These are phyloP conservation scores for Noctilio leporinus DNA, from an alignment of 2,113 vertebrate genomes.

Conservation along the genomic window DNA sequence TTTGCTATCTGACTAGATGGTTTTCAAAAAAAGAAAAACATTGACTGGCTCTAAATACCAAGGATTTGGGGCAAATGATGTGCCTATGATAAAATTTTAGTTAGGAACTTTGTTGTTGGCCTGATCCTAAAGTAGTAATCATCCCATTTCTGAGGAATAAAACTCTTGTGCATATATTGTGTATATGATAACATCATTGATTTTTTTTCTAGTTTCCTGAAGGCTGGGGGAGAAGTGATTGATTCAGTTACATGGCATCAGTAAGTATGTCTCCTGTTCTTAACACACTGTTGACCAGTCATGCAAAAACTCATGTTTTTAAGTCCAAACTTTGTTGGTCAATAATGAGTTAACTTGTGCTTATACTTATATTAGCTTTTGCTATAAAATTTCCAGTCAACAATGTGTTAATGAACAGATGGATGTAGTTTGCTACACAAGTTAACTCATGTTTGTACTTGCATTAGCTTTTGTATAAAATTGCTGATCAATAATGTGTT, in stretches of 20 bases:
- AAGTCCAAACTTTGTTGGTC: too few relatives aligned
- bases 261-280: conserved; percentile 77
- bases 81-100: background rate
- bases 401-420: too few relatives aligned
- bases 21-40: background rate
- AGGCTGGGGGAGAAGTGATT: conserved; percentile 83
- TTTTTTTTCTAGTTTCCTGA: conserved; percentile 85
- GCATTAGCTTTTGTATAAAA: too few relatives aligned
- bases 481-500: too few relatives aligned
- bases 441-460: too few relatives aligned
- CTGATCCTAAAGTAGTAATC: background rate
- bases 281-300: too few relatives aligned
- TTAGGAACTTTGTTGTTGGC: background rate
- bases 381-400: too few relatives aligned
- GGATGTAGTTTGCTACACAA: too few relatives aligned
- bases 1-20: background rate
- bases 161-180: background rate
- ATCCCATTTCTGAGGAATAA: background rate
- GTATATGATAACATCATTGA: background rate
- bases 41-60: background rate
- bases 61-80: background rate
- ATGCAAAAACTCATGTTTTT: too few relatives aligned
- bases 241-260: conserved; percentile 94
- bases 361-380: too few relatives aligned
- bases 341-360: too few relatives aligned